Conservation (phyloP, 2,113 vertebrate species). For the Aptenodytes patagonicus region DNA sequence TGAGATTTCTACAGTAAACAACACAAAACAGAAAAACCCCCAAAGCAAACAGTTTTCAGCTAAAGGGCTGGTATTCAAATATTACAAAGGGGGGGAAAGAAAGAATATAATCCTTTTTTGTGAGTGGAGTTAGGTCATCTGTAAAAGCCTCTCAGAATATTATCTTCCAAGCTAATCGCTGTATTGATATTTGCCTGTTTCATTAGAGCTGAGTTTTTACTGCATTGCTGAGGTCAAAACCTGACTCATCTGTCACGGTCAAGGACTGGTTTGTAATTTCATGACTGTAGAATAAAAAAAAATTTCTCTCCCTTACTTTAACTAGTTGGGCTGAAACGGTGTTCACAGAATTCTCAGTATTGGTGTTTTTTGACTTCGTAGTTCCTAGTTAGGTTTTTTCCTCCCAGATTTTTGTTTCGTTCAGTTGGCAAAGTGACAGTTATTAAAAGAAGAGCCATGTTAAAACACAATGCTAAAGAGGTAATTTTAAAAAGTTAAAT, state of each 20-base stretch:
- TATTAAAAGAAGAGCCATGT: background rate
- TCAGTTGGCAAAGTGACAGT: background rate
- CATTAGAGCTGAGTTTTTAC: conserved; percentile 54
- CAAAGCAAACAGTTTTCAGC: conserved; percentile 1
- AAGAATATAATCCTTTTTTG: conserved; percentile 6
- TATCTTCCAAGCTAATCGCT: conserved; percentile 55
- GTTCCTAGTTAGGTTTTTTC: background rate
- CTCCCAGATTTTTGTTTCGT: background rate
- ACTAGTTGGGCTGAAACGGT: background rate
- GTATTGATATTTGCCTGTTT: conserved; percentile 66
- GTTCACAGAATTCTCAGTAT: background rate
- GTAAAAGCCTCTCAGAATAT: conserved; percentile 64
- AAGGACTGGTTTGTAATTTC: conserved; percentile 53
- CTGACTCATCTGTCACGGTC: conserved; percentile 53
- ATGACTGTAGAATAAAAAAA: background rate
- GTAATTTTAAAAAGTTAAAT: background rate
- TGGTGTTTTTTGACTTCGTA: background rate
- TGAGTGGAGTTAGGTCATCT: conserved; percentile 53
- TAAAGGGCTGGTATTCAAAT: background rate
- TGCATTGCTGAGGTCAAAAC: conserved; percentile 45
- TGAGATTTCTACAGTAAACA: background rate
- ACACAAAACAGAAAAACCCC: background rate
- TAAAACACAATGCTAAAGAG: background rate
- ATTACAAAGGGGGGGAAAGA: background rate
- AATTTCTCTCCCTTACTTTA: background rate